Evolutionary conservation across 2,113 vertebrate species (phyloP), one percentile per base, ranked within the genome.

Genomic region (Ciconia boyciana): DNA sequence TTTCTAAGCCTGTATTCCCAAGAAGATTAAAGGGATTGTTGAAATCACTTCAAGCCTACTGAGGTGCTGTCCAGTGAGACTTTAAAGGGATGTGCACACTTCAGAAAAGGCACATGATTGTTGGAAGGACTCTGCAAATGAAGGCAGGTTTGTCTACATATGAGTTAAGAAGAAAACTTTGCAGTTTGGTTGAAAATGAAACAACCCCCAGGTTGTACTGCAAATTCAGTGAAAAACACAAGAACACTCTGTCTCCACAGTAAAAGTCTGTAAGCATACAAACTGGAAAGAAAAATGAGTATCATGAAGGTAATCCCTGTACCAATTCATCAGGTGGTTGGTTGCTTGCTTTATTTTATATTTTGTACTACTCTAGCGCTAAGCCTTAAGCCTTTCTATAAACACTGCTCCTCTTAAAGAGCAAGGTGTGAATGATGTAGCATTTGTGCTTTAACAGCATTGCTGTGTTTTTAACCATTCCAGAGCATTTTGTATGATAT

Each of bases 321-420:
- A 79, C 89, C 86, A 74, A 87, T 97, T 54, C 93, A 93, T 94
- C 87, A 91, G 89, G 72, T 84, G 65, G 31, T 69, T 31, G 9
- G 32, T 62, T 87, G 72, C 87, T 88, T 89, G 89, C 77, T 94
- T 89, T 18, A 60, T 75, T 94, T 91, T 52, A 24, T 89, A 31
- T 64, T 92, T 84, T 82, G 44, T 76, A 46, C 49, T 69, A 5
- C 34, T 82, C 64, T 52, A 12, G 61, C 69, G 90, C 52, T 52
- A 9, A 87, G 82, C 66, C 13, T 22, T 75, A 39, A 89, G 55
- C 57, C 18, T 83, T 43, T 87, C 77, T 65, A 48, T 69, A 89
- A 92, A 69, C 90, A 48, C 36, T 69, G 52, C 28, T 91, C 34
- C 74, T 89, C 61, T 78, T 60, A 60, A 64, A 72, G 60, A 95